phyloP scores from a whole-genome alignment of 2,797 vertebrate species.

The Clamator glandarius region DNA sequence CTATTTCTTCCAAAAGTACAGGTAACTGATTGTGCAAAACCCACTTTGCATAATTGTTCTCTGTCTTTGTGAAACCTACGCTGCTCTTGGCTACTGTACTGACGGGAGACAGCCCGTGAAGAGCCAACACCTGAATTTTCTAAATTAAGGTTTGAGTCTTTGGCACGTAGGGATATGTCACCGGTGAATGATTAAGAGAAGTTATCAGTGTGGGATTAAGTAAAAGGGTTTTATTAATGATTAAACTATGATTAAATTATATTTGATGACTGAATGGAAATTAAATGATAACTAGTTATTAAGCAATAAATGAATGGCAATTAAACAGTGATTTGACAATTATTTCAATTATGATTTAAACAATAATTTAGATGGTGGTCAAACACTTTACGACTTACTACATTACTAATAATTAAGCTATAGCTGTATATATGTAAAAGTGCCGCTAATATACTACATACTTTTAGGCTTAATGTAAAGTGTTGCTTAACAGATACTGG shows the following conservation, averaged over 20 bases:
- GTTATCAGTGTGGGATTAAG: neutral
- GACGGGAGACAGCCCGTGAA: neutral
- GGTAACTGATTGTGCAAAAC: neutral
- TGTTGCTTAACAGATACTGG: neutral
- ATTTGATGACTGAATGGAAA: neutral
- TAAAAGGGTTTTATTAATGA: neutral
- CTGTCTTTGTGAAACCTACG: neutral
- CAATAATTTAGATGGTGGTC: neutral
- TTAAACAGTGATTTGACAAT: neutral
- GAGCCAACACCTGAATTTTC: neutral
- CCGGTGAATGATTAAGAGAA: neutral
- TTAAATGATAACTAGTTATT: neutral
- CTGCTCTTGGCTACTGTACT: neutral
- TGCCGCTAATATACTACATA: neutral
- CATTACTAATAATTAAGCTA: neutral
- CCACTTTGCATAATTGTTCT: neutral
- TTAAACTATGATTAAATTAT: neutral
- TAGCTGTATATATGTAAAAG: neutral
- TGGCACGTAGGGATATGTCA: neutral
- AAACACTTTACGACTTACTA: neutral
- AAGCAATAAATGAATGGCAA: neutral
- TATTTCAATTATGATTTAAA: neutral
- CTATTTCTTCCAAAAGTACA: neutral
- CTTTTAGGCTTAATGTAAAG: neutral
- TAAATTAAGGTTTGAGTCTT: neutral